phyloP scores from a whole-genome alignment of 2,113 vertebrate genomes.

The Neogale vison region DNA sequence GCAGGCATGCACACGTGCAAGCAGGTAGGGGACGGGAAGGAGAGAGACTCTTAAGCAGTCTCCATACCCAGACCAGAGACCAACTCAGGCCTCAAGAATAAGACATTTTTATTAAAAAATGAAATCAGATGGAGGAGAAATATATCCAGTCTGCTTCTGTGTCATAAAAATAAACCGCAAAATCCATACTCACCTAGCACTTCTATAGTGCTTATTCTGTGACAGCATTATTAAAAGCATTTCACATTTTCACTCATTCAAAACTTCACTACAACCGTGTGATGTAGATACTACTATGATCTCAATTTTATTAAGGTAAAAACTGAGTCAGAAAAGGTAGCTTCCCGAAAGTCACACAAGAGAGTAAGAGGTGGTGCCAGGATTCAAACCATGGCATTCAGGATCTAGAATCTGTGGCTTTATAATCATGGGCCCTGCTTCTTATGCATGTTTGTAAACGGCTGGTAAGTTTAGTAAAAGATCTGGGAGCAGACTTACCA shows the following conservation, averaged over 20 bases:
- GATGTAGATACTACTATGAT: background rate
- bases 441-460: background rate
- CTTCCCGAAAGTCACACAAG: background rate
- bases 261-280: background rate
- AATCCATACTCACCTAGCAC: background rate
- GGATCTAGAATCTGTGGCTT: background rate
- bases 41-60: background rate
- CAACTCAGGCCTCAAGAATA: background rate
- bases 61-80: background rate
- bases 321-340: background rate
- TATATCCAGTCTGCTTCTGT: background rate
- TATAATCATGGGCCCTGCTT: background rate
- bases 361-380: background rate
- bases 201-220: background rate
- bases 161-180: background rate
- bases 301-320: background rate
- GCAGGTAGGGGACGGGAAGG: too few relatives aligned
- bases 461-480: background rate
- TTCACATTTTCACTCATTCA: background rate
- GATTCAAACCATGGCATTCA: background rate
- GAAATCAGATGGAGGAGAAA: background rate
- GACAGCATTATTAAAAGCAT: background rate
- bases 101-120: background rate
- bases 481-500: background rate
- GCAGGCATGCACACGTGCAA: too few relatives aligned